These are phyloP conservation scores for Nesometra sesokonis DNA, from an alignment of 35 echinoderm and acorn worm genomes.

Conservation along the genomic window DNA sequence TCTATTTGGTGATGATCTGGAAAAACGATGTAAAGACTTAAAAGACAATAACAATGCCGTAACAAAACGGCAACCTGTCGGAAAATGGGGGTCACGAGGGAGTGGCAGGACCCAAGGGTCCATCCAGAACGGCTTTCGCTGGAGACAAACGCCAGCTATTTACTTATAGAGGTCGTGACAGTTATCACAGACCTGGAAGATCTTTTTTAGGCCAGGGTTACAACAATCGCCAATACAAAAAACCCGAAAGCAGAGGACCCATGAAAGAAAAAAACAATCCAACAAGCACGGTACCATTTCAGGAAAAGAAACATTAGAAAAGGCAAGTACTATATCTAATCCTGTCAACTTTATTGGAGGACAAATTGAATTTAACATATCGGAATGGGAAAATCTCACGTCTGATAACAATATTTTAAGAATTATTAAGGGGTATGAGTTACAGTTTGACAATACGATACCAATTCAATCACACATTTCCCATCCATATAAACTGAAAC, in stretches of 20 bases:
- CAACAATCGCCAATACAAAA: constrained; percentile 1
- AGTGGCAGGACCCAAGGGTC: no score
- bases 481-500: not conserved
- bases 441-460: constrained; percentile 6
- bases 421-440: not conserved
- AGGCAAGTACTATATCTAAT: not conserved
- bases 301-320: not conserved
- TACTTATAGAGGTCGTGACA: no score
- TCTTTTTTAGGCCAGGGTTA: not conserved
- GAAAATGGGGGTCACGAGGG: no score
- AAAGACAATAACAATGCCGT: not conserved
- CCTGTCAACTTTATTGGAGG: not conserved
- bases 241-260: not conserved
- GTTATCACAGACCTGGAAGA: not conserved
- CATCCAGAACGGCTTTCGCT: no score
- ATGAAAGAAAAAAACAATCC: not conserved
- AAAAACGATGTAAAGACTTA: not conserved
- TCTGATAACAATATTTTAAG: constrained; percentile 14
- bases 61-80: no score
- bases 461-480: not conserved
- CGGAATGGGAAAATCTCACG: constrained; percentile 17
- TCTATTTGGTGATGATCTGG: not conserved
- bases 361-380: constrained; percentile 4
- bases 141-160: no score
- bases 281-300: not conserved